Evolutionary conservation across 2,888 invertebrate genomes (phyloP), one percentile per base, ranked within the genome.

Genomic region (Sarcophaga caerulescens): DNA sequence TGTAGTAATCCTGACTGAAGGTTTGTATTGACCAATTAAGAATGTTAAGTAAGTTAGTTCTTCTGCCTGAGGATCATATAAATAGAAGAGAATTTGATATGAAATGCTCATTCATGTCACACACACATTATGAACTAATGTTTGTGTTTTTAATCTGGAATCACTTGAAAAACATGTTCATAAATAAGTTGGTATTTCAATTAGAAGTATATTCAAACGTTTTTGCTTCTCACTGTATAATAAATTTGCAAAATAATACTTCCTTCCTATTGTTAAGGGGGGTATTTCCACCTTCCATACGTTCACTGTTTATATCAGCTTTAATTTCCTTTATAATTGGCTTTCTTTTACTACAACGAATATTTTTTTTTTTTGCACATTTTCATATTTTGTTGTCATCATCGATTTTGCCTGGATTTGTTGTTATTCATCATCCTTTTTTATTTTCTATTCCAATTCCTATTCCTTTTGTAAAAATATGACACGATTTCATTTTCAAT

Each of bases 271-370:
- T 8, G 35, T 35, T 35, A 10, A 3, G 8, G 35, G 35, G 8
- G 25, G 25, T 25, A 35, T 35, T 35, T 35, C 35, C 35, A 35
- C 35, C 35, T 35, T 35, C 35, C 35, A 8, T 35, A 35, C 35
- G 35, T 35, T 35, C 35, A 35, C 35, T 35, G 35, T 35, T 35
- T 60, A 12, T 57, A 44, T 69, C 25, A 69, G 19, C n/a, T 19
- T 73, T 52, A 47, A 74, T 84, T 74, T 77, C 66, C 81, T 75
- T 65, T 74, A 68, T 86, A 86, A 86, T 86, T 86, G 86, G 86
- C 86, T 86, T 86, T 86, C 84, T 82, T 78, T 62, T 14, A 14
- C 52, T 5, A 14, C 52, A 52, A 52, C 52, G 74, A 65, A 81
- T 78, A 69, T 19, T 75, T 47, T 21, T 57, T 57, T 57, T 57